Percentiles rank a stretch among this genome's conserved stretches.
Conservation (phyloP, 2,113 vertebrate genomes). For the Pituophis catenifer region DNA sequence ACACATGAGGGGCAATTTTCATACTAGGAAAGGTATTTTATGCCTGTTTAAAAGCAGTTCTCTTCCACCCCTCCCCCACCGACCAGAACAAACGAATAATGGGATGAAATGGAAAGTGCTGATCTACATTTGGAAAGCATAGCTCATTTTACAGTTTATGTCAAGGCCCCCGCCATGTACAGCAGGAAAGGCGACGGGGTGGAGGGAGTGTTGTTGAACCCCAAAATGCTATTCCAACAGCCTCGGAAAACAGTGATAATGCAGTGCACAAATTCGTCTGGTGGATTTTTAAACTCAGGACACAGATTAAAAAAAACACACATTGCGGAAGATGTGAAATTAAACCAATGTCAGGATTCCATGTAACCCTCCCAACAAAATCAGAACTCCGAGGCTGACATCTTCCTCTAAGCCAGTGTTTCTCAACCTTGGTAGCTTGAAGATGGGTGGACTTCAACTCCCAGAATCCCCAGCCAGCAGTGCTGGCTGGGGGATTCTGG, state of each 20-base stretch:
- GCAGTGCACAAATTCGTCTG: not conserved
- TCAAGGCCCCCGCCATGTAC: not conserved
- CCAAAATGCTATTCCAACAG: not conserved
- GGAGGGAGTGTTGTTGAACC: not conserved
- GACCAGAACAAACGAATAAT: not conserved
- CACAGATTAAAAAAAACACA: not conserved
- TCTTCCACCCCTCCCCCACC: not conserved
- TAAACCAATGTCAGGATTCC: not conserved
- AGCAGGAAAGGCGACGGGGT: not conserved
- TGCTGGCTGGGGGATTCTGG: too few relatives aligned
- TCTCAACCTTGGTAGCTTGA: too few relatives aligned
- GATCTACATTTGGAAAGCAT: not conserved
- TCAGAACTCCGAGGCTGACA: too few relatives aligned
- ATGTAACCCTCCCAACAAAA: too few relatives aligned
- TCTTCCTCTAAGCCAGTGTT: too few relatives aligned
- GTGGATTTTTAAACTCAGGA: not conserved
- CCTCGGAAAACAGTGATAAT: not conserved
- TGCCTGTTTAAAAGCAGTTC: not conserved
- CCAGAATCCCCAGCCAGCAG: too few relatives aligned
- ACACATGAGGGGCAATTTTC: not conserved
- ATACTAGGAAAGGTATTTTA: not conserved
- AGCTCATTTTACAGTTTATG: not conserved
- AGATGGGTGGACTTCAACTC: too few relatives aligned
- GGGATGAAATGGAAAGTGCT: not conserved
- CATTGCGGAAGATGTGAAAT: not conserved